phyloP scores from a whole-genome alignment of 2,797 vertebrate genomes.

The Euthynnus affinis region DNA sequence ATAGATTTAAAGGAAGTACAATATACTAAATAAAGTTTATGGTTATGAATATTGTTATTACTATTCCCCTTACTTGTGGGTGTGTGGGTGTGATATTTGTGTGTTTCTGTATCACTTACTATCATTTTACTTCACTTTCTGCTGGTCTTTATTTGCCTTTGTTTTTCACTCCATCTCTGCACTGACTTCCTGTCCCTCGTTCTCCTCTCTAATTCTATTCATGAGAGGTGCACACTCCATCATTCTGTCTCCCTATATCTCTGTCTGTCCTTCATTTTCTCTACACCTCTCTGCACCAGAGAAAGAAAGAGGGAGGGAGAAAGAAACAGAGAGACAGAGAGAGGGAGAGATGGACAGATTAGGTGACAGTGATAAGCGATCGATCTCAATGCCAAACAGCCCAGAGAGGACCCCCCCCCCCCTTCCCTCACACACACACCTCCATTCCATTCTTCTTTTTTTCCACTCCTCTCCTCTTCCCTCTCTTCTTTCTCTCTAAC shows the following conservation, averaged over 20 bases:
- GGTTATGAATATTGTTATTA: too few species aligned
- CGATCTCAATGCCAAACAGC: slow-evolving; percentile 83
- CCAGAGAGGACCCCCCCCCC: slow-evolving; percentile 51
- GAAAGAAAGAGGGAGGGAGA: slow-evolving; percentile 46
- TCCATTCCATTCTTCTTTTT: slow-evolving; percentile 44
- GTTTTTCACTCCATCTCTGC: slow-evolving; percentile 73
- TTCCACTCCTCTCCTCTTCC: slow-evolving; percentile 38
- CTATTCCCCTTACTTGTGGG: too few species aligned
- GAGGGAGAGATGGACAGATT: slow-evolving; percentile 80
- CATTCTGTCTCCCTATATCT: slow-evolving; percentile 80
- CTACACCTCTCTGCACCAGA: slow-evolving; percentile 68
- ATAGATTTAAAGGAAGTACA: too few species aligned
- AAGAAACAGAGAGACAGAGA: slow-evolving; percentile 40
- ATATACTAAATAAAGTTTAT: too few species aligned
- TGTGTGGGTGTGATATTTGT: too few species aligned
- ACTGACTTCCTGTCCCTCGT: slow-evolving; percentile 66
- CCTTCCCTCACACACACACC: neutral
- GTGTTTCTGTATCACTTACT: slow-evolving; percentile 60
- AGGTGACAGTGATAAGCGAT: slow-evolving; percentile 84
- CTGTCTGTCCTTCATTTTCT: slow-evolving; percentile 81
- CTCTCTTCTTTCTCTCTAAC: slow-evolving; percentile 59
- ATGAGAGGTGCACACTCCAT: slow-evolving; percentile 78
- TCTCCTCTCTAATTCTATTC: slow-evolving; percentile 81
- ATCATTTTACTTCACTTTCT: slow-evolving; percentile 66
- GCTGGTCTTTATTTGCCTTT: slow-evolving; percentile 80